phyloP scores from a whole-genome alignment of 2,113 vertebrate genomes.

The Pleuronectes platessa region DNA sequence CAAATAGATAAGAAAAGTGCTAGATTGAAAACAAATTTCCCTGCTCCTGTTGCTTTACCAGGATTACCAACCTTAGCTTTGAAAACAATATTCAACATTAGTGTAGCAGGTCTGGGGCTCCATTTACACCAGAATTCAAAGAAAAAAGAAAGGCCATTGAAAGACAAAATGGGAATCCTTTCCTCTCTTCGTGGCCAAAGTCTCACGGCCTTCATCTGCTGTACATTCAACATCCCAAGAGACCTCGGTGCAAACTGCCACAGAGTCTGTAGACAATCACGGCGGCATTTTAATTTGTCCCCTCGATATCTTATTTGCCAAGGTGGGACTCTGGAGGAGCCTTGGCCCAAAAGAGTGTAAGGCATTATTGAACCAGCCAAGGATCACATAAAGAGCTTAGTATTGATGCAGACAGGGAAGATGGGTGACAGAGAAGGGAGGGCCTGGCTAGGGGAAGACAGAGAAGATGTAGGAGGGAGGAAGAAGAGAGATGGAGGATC shows the following conservation, averaged over 20 bases:
- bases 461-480: neutral
- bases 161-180: neutral
- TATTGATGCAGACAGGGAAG: conserved; percentile 46
- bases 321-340: conserved; percentile 32
- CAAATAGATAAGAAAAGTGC: too few relatives aligned
- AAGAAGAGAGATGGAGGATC: too few relatives aligned
- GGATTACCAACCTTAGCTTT: too few relatives aligned
- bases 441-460: neutral
- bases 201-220: neutral
- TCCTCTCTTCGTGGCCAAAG: neutral
- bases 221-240: neutral
- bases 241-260: conserved; percentile 32
- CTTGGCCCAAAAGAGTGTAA: conserved; percentile 31
- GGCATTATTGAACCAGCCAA: conserved; percentile 62
- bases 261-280: conserved; percentile 55
- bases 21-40: too few relatives aligned
- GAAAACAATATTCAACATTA: too few relatives aligned
- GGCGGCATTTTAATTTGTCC: conserved; percentile 63
- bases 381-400: conserved; percentile 50
- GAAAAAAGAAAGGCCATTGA: neutral
- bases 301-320: conserved; percentile 66
- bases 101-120: too few relatives aligned
- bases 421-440: neutral
- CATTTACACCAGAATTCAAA: too few relatives aligned
- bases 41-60: too few relatives aligned